Evolutionary conservation across 2,888 invertebrate genomes (phyloP).

Genomic region (Pandemis cinnamomeana): DNA sequence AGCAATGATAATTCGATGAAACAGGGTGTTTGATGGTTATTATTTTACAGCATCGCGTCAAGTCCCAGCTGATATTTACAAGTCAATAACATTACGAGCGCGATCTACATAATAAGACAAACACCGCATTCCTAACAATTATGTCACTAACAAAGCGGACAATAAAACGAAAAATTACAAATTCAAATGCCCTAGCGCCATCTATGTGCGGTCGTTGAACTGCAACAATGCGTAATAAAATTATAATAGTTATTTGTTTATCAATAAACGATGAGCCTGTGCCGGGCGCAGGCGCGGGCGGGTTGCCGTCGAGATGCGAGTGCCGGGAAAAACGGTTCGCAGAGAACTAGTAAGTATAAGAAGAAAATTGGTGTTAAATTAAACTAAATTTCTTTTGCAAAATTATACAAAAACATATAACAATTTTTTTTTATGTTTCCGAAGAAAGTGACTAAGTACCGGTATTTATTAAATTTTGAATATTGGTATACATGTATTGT

Average conservation of each 20-base stretch:
- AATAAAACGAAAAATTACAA: constrained; percentile 70
- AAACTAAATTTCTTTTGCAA: too few relatives aligned
- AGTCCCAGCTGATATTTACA: constrained; percentile 29
- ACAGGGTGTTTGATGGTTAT: background rate
- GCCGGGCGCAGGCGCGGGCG: constrained; percentile 65
- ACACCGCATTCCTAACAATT: constrained; percentile 32
- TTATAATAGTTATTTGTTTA: constrained; percentile 81
- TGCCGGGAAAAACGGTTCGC: constrained; percentile 2
- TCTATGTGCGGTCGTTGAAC: constrained; percentile 48
- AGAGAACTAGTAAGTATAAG: too few relatives aligned
- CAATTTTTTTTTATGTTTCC: too few relatives aligned
- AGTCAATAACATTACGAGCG: constrained; percentile 21
- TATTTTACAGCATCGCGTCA: background rate
- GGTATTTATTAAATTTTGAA: too few relatives aligned
- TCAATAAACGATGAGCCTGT: constrained; percentile 81
- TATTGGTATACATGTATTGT: too few relatives aligned
- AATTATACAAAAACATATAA: too few relatives aligned
- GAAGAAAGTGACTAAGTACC: too few relatives aligned
- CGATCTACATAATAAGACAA: constrained; percentile 38
- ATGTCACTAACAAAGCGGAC: constrained; percentile 46
- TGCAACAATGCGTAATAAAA: constrained; percentile 74
- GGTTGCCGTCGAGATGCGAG: constrained; percentile 70
- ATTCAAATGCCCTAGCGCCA: constrained; percentile 69
- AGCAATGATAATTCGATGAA: too few relatives aligned
- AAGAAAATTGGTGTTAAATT: too few relatives aligned